Percentiles rank a stretch among this genome's conserved stretches.
Conservation (phyloP, 2,113 vertebrate genomes). For the Pipa parva region DNA sequence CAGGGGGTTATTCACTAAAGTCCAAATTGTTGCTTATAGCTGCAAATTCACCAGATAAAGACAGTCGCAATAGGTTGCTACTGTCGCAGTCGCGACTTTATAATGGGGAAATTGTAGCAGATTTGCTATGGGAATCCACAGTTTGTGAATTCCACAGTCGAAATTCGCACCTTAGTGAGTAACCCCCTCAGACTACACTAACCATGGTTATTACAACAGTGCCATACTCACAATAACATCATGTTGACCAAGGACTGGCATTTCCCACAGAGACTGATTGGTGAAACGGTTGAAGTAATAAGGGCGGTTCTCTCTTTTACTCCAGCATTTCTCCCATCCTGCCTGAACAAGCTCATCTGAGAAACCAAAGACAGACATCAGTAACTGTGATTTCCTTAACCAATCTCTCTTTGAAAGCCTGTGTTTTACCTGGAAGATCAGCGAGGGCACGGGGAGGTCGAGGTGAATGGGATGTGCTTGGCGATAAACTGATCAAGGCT, state of each 20-base stretch:
- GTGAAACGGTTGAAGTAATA: conserved; percentile 98
- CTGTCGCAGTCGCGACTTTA: no score
- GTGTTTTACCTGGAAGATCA: conserved; percentile 83
- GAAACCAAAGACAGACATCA: conserved; percentile 17
- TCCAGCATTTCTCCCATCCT: conserved; percentile 98
- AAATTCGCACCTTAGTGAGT: no score
- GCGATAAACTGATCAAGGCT: conserved; percentile 75
- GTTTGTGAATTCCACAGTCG: no score
- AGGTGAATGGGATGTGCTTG: conserved; percentile 81
- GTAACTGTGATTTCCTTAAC: accelerated
- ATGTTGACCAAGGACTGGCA: conserved; percentile 92
- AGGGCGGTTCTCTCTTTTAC: conserved; percentile 88
- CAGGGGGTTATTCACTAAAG: no score
- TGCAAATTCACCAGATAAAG: no score
- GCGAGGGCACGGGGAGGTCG: conserved; percentile 79
- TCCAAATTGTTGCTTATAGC: no score
- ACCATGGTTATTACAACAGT: background rate
- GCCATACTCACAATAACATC: conserved; percentile 87
- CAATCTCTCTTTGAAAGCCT: background rate
- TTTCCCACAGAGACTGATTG: conserved; percentile 97
- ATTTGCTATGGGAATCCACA: no score
- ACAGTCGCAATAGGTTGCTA: no score
- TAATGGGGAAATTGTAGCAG: no score
- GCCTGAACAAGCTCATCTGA: conserved; percentile 94
- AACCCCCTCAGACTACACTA: no score